Evolutionary conservation across 2,797 vertebrate genomes (phyloP), one percentile per base, ranked within the genome.

Genomic region (Muscicapa comitata): DNA sequence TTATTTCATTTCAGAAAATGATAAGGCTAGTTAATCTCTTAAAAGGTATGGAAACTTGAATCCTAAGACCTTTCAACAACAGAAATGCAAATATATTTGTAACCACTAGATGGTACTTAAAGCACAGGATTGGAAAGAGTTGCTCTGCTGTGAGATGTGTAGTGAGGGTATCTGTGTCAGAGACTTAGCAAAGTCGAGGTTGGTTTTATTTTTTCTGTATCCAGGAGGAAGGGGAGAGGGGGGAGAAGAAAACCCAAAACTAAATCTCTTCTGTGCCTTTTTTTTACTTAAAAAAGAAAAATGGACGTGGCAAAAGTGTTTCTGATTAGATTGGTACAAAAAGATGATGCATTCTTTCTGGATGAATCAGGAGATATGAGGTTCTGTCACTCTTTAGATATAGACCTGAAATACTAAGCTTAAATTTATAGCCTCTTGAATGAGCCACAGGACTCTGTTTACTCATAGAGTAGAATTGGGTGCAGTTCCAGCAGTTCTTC

Each of bases 61-160:
- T 79, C 37, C 1, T 2, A 86, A 83, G 13, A 71, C 26, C 16
- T 2, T 63, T 12, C 4, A 47, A 35, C 5, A 50, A 28, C 43
- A 70, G 40, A 37, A 13, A 9, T 96, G 97, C 78, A 96, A 96
- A 89, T 89, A 95, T 89, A 23, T 45, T 38, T 53, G 0, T 10
- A 20, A 31, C 96, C 98, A 97, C 97, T 97, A 97, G 98, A 98
- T 98, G 98, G 97, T 95, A 97, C 91, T 98, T 95, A 88, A 95
- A 97, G 97, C 88, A 96, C 96, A 97, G 95, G 70, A 24, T 97
- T 98, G 94, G 77, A 94, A 86, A 8, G 3, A 55, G 35, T 58
- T 71, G 6, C 26, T 13, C 9, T 2, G 2, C 11, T 10, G 20
- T 3, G 23, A 93, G 84, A 72, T 13, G 17, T 24, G 37, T 37